These are phyloP conservation scores for Limnephilus marmoratus DNA, from an alignment of 2,888 invertebrate species.

Conservation along the genomic window DNA sequence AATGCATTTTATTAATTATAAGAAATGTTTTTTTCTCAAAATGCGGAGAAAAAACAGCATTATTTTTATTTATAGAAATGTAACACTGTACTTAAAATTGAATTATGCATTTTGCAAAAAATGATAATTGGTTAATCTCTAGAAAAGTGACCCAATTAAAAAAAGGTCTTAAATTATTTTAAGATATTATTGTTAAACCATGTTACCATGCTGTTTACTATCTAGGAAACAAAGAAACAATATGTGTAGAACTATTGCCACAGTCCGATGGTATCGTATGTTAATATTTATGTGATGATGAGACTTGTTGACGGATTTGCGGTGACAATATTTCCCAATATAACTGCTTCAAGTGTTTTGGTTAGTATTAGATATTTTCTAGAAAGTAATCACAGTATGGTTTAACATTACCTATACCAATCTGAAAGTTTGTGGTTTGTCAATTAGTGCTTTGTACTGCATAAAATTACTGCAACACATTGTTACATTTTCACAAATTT, in stretches of 20 bases:
- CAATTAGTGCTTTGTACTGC: not conserved
- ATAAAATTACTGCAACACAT: too few species aligned
- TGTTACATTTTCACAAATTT: not conserved
- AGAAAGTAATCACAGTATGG: not conserved
- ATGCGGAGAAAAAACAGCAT: not conserved
- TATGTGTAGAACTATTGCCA: not conserved
- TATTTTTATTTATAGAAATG: not conserved
- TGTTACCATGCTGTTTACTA: not conserved
- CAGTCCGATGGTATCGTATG: not conserved
- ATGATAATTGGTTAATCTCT: not conserved
- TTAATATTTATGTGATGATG: not conserved
- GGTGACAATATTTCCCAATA: not conserved
- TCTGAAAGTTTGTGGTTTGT: not conserved
- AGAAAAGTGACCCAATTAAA: not conserved
- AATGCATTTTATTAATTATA: not conserved
- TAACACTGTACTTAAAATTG: not conserved
- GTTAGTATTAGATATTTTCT: not conserved
- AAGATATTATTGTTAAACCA: not conserved
- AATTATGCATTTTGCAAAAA: not conserved
- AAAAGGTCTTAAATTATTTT: not conserved
- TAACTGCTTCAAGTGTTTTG: not conserved
- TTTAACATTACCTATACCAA: not conserved
- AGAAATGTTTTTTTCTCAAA: not conserved
- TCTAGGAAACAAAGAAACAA: not conserved
- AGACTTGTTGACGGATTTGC: not conserved